A percentile compares a stretch with the other conserved stretches of the same genome.
These are phyloP conservation scores for Aelia acuminata DNA, from an alignment of 2,888 invertebrate genomes.

Conservation along the genomic window DNA sequence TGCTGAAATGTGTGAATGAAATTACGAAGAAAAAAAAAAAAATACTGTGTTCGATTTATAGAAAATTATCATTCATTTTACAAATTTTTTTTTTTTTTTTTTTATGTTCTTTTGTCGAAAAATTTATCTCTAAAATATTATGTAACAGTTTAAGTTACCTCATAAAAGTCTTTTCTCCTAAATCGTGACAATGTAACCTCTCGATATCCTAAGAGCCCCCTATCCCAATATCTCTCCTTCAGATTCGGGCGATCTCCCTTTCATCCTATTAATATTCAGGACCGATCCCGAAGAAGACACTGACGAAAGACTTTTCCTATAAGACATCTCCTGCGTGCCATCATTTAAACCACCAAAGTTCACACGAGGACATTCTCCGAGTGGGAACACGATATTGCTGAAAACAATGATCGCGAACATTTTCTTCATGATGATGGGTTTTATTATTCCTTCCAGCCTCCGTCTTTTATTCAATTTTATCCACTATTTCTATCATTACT, in stretches of 20 bases:
- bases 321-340: conserved; percentile 7
- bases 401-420: conserved; percentile 4
- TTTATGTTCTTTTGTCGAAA: too few relatives aligned
- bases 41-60: too few relatives aligned
- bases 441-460: neutral
- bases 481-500: neutral
- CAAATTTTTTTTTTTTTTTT: too few relatives aligned
- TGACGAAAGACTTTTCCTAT: neutral
- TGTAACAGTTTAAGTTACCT: too few relatives aligned
- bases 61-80: too few relatives aligned
- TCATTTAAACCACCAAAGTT: neutral
- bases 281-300: neutral
- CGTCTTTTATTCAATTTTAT: conserved; percentile 9
- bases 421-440: conserved; percentile 10
- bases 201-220: neutral
- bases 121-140: too few relatives aligned
- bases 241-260: neutral
- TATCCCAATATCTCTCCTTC: neutral
- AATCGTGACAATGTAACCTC: neutral
- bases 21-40: too few relatives aligned
- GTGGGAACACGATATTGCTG: conserved; percentile 9
- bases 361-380: neutral
- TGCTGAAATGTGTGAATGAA: too few relatives aligned
- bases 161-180: neutral
- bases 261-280: conserved; percentile 21